Conservation (phyloP, 92 coral and sea anemone genomes). For the Epizoanthus ramosus region DNA sequence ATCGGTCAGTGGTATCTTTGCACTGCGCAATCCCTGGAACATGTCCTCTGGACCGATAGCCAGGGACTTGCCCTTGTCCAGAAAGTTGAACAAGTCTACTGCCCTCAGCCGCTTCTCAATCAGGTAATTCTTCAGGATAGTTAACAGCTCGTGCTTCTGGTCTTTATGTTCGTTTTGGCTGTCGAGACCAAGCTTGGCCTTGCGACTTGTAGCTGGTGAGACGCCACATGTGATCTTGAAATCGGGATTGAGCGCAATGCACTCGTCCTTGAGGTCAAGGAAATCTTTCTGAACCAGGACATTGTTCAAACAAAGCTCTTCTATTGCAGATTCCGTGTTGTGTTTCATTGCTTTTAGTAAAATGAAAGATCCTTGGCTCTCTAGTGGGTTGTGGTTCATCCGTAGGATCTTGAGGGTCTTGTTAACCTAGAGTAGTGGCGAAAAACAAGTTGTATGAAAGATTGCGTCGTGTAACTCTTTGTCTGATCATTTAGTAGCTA, state of each 20-base stretch:
- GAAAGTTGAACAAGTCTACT: slow-evolving; percentile 73
- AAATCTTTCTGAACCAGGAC: slow-evolving; percentile 54
- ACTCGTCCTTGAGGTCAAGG: slow-evolving; percentile 14
- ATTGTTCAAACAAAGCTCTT: slow-evolving; percentile 64
- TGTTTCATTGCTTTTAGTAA: slow-evolving; percentile 59
- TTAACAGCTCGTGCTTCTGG: slow-evolving; percentile 51
- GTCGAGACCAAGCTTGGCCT: slow-evolving; percentile 10
- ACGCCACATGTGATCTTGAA: slow-evolving; percentile 43
- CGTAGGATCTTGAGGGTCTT: slow-evolving; percentile 53
- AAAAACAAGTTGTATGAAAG: not conserved
- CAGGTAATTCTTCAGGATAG: slow-evolving; percentile 64
- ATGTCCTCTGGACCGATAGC: slow-evolving; percentile 59
- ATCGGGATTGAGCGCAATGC: slow-evolving; percentile 37
- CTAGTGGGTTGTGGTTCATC: slow-evolving; percentile 67
- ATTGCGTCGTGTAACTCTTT: no score
- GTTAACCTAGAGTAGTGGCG: slow-evolving; percentile 35
- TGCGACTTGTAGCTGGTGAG: slow-evolving; percentile 32
- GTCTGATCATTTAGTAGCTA: no score
- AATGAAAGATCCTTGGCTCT: slow-evolving; percentile 58
- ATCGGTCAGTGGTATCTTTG: slow-evolving; percentile 67
- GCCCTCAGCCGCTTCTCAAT: slow-evolving; percentile 69
- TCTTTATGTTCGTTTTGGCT: slow-evolving; percentile 22
- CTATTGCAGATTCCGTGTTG: slow-evolving; percentile 58
- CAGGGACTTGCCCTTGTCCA: slow-evolving; percentile 67
- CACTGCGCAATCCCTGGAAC: slow-evolving; percentile 58